Evolutionary conservation across 2,888 invertebrate genomes (phyloP), one percentile per base, ranked within the genome.

Genomic region (Epinotia brunnichana): DNA sequence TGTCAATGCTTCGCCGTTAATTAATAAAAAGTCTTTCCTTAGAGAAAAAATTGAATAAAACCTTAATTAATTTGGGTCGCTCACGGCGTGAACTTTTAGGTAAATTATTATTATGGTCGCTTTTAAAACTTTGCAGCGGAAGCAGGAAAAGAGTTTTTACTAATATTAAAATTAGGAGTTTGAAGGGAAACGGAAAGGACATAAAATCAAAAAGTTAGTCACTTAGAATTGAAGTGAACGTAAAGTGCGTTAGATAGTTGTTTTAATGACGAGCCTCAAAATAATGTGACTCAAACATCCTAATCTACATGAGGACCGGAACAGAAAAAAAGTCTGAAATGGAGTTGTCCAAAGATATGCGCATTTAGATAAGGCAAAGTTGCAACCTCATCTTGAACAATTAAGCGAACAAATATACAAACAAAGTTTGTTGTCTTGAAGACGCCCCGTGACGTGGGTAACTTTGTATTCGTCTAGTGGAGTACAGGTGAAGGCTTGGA

Each of bases 1-100:
- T 91, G 91, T 93, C 92, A 93, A 91, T 91, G 90, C 88, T 85
- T 86, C 85, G 79, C 85, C 87, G 82, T 89, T 92, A 92, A 92
- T 93, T 91, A 92, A 92, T 92, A 92, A 92, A 91, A 89, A 83
- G 81, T 78, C 82, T 82, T 84, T 83, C 80, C 80, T 79, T 80
- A 74, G 69, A 75, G 79, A 81, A 87, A 90, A 88, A 90, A 90
- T 85, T 87, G 86, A 89, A 88, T 87, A 87, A 89, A 87, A 87
- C 83, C 86, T 82, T 90, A 92, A 92, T 92, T 91, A 92, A 91
- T 92, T 90, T 83, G 85, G 86, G 84, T 82, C 78, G 80, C 73
- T 74, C 81, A 75, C 81, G 80, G 78, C 80, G 81, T 85, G 80
- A 85, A 86, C 82, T 87, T 87, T 83, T 80, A 79, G 79, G 82